Percentiles rank a stretch among this genome's conserved stretches.
These are phyloP conservation scores for Bettongia penicillata DNA, from an alignment of 2,113 vertebrate genomes.

Conservation along the genomic window DNA sequence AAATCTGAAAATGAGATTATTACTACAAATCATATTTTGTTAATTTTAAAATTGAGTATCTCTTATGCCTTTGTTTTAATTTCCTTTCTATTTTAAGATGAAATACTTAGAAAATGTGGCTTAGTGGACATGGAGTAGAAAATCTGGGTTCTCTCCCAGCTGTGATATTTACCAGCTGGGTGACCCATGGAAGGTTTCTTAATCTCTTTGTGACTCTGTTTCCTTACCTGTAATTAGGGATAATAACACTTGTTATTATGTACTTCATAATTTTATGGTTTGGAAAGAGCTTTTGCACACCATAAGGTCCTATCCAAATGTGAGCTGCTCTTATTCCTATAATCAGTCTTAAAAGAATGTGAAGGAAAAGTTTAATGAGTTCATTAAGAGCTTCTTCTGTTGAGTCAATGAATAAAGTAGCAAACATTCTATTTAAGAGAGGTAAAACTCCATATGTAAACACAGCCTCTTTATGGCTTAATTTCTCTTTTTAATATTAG, in stretches of 20 bases:
- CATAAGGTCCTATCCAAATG: background rate
- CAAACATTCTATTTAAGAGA: background rate
- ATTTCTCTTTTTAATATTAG: constrained; percentile 79
- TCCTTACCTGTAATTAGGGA: background rate
- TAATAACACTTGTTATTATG: background rate
- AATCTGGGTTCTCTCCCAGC: background rate
- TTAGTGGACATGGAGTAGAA: background rate
- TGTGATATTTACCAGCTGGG: background rate
- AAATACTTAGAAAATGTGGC: background rate
- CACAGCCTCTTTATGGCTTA: constrained; percentile 20
- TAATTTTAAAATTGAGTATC: constrained; percentile 28
- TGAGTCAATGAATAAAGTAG: constrained; percentile 24
- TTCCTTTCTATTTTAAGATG: constrained; percentile 40
- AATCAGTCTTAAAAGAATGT: constrained; percentile 26
- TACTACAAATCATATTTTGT: constrained; percentile 23
- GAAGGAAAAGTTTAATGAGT: background rate
- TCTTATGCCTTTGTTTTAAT: background rate
- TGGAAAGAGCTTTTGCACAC: background rate
- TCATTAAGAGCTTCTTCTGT: constrained; percentile 11
- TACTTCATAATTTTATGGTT: background rate
- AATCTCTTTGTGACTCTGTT: background rate
- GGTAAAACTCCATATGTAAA: constrained; percentile 34
- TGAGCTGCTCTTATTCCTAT: background rate
- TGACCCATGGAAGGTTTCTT: background rate
- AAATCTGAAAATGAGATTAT: constrained; percentile 9